Conservation (phyloP, 2,113 vertebrate species). For the Desmodus rotundus region DNA sequence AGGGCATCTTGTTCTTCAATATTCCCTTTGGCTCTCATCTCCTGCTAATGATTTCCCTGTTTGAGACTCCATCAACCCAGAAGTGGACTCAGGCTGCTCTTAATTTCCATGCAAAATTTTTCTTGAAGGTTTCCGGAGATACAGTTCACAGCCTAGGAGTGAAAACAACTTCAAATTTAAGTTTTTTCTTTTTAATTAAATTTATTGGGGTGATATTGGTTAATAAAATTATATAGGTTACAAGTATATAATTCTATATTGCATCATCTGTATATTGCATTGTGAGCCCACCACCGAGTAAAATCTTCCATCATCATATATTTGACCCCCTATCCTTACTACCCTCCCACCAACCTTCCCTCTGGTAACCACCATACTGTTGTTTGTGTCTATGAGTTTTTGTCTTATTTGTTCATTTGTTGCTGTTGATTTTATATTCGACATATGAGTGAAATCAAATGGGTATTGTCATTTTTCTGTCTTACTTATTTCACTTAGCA, state of each 20-base stretch:
- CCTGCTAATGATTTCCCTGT: background rate
- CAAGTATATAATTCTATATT: background rate
- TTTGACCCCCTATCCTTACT: background rate
- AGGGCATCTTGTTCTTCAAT: background rate
- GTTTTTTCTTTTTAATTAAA: background rate
- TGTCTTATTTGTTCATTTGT: background rate
- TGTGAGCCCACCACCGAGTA: background rate
- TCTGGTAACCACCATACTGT: background rate
- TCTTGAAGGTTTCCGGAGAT: slow-evolving; percentile 11
- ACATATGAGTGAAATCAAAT: background rate
- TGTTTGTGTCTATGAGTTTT: background rate
- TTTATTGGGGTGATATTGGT: background rate
- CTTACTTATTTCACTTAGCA: background rate
- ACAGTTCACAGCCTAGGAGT: background rate
- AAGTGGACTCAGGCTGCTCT: background rate
- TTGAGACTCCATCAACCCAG: background rate
- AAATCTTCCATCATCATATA: background rate
- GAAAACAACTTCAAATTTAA: background rate
- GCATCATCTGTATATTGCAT: background rate
- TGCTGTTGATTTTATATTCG: background rate
- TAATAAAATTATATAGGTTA: background rate
- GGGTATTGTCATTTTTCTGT: background rate
- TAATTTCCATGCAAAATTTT: background rate
- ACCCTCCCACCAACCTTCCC: background rate
- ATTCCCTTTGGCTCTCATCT: background rate